Evolutionary conservation across 2,888 invertebrate species (phyloP).

Genomic region (Theristus sp.): DNA sequence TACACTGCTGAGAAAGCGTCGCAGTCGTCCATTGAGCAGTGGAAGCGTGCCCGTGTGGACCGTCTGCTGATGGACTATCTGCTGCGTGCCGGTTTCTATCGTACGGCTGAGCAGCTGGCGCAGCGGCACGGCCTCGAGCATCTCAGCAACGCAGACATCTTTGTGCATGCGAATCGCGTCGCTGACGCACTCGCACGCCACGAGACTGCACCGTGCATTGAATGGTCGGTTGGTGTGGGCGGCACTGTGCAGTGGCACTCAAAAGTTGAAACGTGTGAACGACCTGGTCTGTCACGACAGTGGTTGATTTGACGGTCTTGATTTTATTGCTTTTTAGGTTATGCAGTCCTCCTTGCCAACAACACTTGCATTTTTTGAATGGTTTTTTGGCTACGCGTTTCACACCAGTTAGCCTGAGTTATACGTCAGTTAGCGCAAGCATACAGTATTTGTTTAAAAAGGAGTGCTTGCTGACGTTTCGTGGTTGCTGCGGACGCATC

Average conservation of each 20-base stretch:
- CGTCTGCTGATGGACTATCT: constrained; percentile 92
- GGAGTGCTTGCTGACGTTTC: neutral
- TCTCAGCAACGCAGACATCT: constrained; percentile 10
- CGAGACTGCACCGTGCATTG: neutral
- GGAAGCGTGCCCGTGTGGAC: constrained; percentile 69
- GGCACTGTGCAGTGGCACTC: neutral
- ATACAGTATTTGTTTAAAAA: too few relatives aligned
- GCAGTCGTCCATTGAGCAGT: constrained; percentile 44
- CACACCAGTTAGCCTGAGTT: too few relatives aligned
- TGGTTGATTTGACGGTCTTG: too few relatives aligned
- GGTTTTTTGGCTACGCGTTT: too few relatives aligned
- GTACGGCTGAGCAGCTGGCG: constrained; percentile 69
- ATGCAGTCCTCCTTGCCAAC: too few relatives aligned
- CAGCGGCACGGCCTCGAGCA: constrained; percentile 44
- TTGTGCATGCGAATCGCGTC: neutral
- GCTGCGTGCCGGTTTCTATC: constrained; percentile 65
- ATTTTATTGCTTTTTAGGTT: too few relatives aligned
- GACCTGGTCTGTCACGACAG: too few relatives aligned
- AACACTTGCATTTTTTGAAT: too few relatives aligned
- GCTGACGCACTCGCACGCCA: neutral
- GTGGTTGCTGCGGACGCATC: neutral
- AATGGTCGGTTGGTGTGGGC: neutral
- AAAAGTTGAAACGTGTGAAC: neutral
- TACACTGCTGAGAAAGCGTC: neutral
- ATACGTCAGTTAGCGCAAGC: too few relatives aligned